A percentile compares a stretch with the other conserved stretches of the same genome.
phyloP scores from a whole-genome alignment of 2,888 invertebrate species.

The Aplocera efformata region DNA sequence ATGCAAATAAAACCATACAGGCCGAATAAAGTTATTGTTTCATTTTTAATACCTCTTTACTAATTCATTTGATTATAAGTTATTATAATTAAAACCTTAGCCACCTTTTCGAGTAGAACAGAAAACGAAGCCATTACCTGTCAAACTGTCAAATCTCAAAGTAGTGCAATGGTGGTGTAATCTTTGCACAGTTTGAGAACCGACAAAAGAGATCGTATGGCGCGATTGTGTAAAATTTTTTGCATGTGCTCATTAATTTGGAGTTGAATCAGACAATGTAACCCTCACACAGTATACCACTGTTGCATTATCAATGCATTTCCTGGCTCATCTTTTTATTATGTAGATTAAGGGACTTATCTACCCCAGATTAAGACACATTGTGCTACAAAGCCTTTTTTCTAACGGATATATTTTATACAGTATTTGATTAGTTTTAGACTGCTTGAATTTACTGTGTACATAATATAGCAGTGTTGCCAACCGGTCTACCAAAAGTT shows the following conservation, averaged over 20 bases:
- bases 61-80: too few species aligned
- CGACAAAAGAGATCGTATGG: slow-evolving; percentile 59
- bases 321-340: slow-evolving; percentile 73
- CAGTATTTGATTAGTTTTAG: slow-evolving; percentile 25
- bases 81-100: too few species aligned
- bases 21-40: too few species aligned
- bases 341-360: slow-evolving; percentile 74
- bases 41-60: too few species aligned
- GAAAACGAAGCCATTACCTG: too few species aligned
- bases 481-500: too few species aligned
- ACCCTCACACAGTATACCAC: slow-evolving; percentile 54
- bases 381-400: slow-evolving; percentile 30
- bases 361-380: slow-evolving; percentile 59
- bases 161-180: too few species aligned
- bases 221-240: slow-evolving; percentile 76
- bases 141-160: too few species aligned
- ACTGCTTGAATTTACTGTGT: too few species aligned
- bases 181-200: slow-evolving; percentile 56
- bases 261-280: slow-evolving; percentile 71
- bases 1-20: too few species aligned
- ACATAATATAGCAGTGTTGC: too few species aligned
- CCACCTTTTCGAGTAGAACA: too few species aligned
- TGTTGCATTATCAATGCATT: slow-evolving; percentile 68
- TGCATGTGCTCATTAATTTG: slow-evolving; percentile 75
- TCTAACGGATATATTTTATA: slow-evolving; percentile 12